phyloP scores from a whole-genome alignment of 1,140 invertebrate genomes.

The Lanistes nyassanus region DNA sequence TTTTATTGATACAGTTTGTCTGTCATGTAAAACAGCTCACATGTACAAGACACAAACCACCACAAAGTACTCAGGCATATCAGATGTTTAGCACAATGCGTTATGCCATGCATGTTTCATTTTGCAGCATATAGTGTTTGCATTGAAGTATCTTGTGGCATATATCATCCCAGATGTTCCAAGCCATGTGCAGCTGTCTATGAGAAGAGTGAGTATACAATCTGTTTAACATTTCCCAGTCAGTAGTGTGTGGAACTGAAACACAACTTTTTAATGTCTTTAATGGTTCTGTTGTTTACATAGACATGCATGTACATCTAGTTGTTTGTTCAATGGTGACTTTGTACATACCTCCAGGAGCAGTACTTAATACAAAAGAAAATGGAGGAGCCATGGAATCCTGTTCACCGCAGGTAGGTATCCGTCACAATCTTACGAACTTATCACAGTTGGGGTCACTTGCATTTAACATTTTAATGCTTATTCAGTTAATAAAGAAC shows the following conservation, averaged over 20 bases:
- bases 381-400: slow-evolving; percentile 11
- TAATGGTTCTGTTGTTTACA: background rate
- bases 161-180: slow-evolving; percentile 66
- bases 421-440: too few relatives aligned
- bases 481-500: too few relatives aligned
- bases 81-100: too few relatives aligned
- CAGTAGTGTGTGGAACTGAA: too few relatives aligned
- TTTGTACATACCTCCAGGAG: slow-evolving; percentile 1
- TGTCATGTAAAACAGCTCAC: background rate
- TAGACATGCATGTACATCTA: background rate
- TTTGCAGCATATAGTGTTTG: slow-evolving; percentile 67
- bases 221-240: too few relatives aligned
- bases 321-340: background rate
- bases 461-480: too few relatives aligned
- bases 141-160: slow-evolving; percentile 62
- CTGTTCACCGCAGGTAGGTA: too few relatives aligned
- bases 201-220: slow-evolving; percentile 55
- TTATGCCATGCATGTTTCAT: slow-evolving; percentile 3
- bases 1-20: background rate
- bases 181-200: slow-evolving; percentile 50
- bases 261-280: too few relatives aligned
- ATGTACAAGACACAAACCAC: background rate
- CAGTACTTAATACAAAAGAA: slow-evolving; percentile 18
- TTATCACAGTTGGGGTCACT: too few relatives aligned
- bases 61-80: too few relatives aligned